Evolutionary conservation across 2,888 invertebrate species (phyloP).

Genomic region (Philhelius pedissequus): DNA sequence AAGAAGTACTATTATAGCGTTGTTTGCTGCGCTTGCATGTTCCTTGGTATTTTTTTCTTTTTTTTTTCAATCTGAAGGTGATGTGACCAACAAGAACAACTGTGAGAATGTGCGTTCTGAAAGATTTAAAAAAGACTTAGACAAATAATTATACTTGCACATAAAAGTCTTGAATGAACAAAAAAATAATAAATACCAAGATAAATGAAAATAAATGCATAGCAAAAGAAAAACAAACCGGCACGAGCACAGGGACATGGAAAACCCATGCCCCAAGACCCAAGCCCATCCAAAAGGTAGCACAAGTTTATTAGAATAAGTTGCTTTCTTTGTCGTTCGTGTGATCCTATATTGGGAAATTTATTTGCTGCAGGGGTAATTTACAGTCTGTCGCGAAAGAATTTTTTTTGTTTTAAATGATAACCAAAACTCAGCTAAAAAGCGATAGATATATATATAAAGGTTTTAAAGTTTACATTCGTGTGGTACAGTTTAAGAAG

Average conservation of each 20-base stretch:
- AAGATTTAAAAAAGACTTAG: slow-evolving; percentile 37
- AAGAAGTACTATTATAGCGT: not conserved
- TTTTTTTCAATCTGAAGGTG: slow-evolving; percentile 3
- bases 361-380: not conserved
- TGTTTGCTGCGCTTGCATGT: not conserved
- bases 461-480: too few species aligned
- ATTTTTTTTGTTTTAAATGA: not conserved
- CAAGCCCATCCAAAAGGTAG: not conserved
- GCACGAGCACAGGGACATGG: not conserved
- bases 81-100: slow-evolving; percentile 55
- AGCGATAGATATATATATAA: too few species aligned
- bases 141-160: slow-evolving; percentile 37
- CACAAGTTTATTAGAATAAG: slow-evolving; percentile 38
- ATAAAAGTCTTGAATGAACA: slow-evolving; percentile 25
- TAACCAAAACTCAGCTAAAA: too few species aligned
- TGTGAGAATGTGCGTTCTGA: slow-evolving; percentile 16
- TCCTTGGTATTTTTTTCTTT: not conserved
- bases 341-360: slow-evolving; percentile 31
- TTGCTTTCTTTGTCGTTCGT: not conserved
- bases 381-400: slow-evolving; percentile 29
- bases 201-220: too few species aligned
- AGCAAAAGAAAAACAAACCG: slow-evolving; percentile 7
- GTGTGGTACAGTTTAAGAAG: too few species aligned
- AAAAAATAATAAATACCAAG: not conserved
- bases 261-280: not conserved